Evolutionary conservation across 2,888 invertebrate species (phyloP), one percentile per base, ranked within the genome.

Genomic region (Asteroscopus sphinx): DNA sequence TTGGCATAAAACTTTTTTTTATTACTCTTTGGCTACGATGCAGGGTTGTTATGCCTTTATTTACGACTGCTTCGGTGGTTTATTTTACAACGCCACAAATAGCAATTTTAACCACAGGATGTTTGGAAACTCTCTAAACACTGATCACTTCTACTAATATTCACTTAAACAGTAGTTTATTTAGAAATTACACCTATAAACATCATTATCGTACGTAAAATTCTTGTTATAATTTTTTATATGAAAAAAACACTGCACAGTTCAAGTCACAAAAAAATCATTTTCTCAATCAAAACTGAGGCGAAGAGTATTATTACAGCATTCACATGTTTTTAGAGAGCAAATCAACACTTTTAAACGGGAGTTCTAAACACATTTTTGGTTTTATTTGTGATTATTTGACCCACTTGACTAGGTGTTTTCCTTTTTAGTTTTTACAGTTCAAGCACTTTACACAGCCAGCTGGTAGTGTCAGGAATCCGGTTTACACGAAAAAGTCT

Each of bases 31-130:
- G 65, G 70, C 61, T 55, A 63, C 56, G 41, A 39, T 47, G 17
- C 13, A 35, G 7, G 41, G 40, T 46, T 63, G 16, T 63, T 37
- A 57, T 49, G 55, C 54, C 62, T 73, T 0, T 52, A 49, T n/a
- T n/a, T n/a, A 21, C 37, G 35, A 47, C 48, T 63, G 55, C 49
- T 57, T 71, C 56, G 47, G 53, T 66, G 62, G 74, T 61, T 62
- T 53, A 47, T 42, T 76, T 73, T 67, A 67, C 47, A 60, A 64
- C 56, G 57, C 68, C 75, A 72, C 74, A 73, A 81, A 73, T 71
- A 72, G 68, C 63, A 66, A 66, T 60, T 46, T 54, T 47, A 42
- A 54, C 57, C 57, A 41, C 47, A 48, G 13, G 70, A 45, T 62
- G 51, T 59, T 67, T 55, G 36, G 41, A 59, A 45, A 58, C 65